Conservation (phyloP, 1,140 invertebrate genomes). For the Drosophila ironensis region DNA sequence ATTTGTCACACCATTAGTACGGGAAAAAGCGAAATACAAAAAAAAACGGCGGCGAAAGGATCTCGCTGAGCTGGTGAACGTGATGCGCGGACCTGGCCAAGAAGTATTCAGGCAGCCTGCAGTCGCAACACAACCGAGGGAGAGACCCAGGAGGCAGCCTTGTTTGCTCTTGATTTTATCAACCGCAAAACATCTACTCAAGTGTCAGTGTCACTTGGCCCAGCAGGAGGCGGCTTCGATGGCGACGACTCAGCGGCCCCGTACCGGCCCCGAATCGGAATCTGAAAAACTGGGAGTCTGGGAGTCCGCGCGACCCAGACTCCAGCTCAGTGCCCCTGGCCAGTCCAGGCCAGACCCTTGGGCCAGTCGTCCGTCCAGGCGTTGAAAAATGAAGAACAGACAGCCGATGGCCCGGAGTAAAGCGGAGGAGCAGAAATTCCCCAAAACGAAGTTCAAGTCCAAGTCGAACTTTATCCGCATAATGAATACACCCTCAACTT, state of each 20-base stretch:
- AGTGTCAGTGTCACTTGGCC: slow-evolving; percentile 79
- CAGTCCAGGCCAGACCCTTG: slow-evolving; percentile 36
- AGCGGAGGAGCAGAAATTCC: slow-evolving; percentile 42
- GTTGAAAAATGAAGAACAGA: slow-evolving; percentile 80
- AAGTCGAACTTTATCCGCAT: slow-evolving; percentile 71
- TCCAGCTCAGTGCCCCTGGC: slow-evolving; percentile 43
- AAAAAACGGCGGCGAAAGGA: slow-evolving; percentile 73
- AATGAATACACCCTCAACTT: slow-evolving; percentile 80
- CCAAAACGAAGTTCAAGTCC: slow-evolving; percentile 44
- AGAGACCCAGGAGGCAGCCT: slow-evolving; percentile 34
- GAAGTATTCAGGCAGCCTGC: slow-evolving; percentile 7
- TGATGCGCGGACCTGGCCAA: slow-evolving; percentile 19
- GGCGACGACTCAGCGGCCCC: slow-evolving; percentile 34
- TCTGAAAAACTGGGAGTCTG: background rate
- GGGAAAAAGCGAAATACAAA: slow-evolving; percentile 45
- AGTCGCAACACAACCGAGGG: slow-evolving; percentile 16
- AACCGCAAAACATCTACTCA: slow-evolving; percentile 80
- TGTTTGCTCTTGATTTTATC: slow-evolving; percentile 80
- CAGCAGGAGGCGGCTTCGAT: slow-evolving; percentile 64
- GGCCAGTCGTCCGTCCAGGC: too few relatives aligned
- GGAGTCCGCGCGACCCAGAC: background rate
- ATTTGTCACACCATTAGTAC: slow-evolving; percentile 80
- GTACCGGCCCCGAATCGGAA: too few relatives aligned
- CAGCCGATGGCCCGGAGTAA: slow-evolving; percentile 39
- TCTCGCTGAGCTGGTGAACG: slow-evolving; percentile 55